A percentile compares a stretch with the other conserved stretches of the same genome.
phyloP scores from a whole-genome alignment of 2,113 vertebrate genomes.

The Hydrochoerus hydrochaeris region DNA sequence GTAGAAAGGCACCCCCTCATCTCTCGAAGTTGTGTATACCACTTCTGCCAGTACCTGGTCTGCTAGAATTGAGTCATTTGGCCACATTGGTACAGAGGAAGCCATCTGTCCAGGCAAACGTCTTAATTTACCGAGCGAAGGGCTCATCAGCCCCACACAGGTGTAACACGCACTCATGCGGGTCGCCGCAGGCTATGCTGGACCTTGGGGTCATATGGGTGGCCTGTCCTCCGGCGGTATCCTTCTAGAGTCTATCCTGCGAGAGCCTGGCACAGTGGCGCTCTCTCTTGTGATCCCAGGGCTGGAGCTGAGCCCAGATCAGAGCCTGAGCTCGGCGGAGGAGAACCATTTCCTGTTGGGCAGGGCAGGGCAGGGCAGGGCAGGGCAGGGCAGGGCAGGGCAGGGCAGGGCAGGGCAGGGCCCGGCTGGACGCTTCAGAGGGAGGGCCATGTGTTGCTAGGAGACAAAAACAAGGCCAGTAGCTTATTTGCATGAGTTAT shows the following conservation, averaged over 20 bases:
- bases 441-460: background rate
- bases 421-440: background rate
- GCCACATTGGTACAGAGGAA: background rate
- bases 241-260: background rate
- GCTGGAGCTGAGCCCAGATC: background rate
- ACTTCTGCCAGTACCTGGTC: background rate
- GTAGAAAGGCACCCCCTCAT: background rate
- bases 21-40: background rate
- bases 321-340: background rate
- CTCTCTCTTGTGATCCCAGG: background rate
- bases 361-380: background rate
- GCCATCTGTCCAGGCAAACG: background rate
- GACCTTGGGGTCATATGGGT: fast-evolving
- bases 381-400: background rate
- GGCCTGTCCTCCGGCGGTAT: background rate
- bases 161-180: background rate
- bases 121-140: no score
- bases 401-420: background rate
- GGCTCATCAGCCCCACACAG: background rate
- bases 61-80: background rate
- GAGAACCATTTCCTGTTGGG: background rate
- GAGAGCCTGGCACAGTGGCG: background rate
- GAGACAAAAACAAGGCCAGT: constrained; percentile 16
- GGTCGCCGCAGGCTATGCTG: background rate
- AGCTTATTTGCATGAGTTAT: background rate